Conservation (phyloP, 2,888 invertebrate species). For the Pachycephus smyrnensis region DNA sequence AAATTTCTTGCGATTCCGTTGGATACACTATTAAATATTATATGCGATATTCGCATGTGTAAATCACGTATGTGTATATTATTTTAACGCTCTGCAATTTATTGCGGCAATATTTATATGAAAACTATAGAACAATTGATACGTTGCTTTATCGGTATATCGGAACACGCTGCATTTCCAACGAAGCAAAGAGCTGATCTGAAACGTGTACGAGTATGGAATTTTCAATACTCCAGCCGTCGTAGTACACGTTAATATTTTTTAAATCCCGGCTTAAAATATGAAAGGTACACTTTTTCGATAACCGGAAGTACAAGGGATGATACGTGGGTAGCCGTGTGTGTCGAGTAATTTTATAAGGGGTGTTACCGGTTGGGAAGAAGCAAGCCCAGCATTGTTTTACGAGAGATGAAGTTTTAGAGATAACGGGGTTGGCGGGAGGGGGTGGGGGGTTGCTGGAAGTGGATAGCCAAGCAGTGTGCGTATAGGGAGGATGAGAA, state of each 20-base stretch:
- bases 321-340: neutral
- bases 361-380: neutral
- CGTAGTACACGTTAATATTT: neutral
- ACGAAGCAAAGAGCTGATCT: neutral
- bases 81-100: neutral
- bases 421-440: neutral
- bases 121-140: neutral
- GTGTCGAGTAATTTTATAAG: constrained; percentile 10
- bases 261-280: neutral
- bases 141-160: neutral
- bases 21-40: neutral
- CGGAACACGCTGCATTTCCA: neutral
- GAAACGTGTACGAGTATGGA: neutral
- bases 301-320: neutral
- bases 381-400: constrained; percentile 23
- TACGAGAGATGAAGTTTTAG: constrained; percentile 21
- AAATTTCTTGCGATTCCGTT: constrained; percentile 32
- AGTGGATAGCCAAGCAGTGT: constrained; percentile 2
- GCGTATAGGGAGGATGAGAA: constrained; percentile 5
- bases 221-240: neutral
- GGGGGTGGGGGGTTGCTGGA: neutral
- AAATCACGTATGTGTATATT: neutral
- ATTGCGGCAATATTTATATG: neutral
- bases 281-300: constrained; percentile 7
- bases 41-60: neutral